These are phyloP conservation scores for Urocynchramus pylzowi DNA, from an alignment of 2,113 vertebrate genomes.

Conservation along the genomic window DNA sequence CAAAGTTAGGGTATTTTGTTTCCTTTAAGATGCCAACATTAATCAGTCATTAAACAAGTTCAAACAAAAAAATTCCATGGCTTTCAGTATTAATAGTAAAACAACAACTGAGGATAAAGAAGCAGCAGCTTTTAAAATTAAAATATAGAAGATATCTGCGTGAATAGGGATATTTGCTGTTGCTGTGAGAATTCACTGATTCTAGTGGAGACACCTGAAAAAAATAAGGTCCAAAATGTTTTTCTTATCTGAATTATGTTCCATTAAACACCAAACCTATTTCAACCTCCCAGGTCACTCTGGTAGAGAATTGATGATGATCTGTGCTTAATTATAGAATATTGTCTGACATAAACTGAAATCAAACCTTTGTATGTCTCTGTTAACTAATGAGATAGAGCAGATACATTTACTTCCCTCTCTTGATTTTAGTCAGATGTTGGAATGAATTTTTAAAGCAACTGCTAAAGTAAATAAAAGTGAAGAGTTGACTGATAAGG, in stretches of 20 bases:
- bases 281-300: conserved; percentile 59
- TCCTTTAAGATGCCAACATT: neutral
- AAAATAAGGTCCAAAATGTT: neutral
- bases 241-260: conserved; percentile 36
- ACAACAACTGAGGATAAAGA: neutral
- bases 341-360: conserved; percentile 75
- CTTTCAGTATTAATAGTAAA: neutral
- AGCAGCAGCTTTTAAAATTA: neutral
- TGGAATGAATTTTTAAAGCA: conserved; percentile 60
- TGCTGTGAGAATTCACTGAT: neutral
- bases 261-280: conserved; percentile 58
- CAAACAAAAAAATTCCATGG: neutral
- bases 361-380: conserved; percentile 76
- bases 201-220: neutral
- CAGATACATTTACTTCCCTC: conserved; percentile 54
- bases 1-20: conserved; percentile 17
- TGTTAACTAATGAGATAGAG: conserved; percentile 78
- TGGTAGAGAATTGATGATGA: neutral
- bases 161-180: neutral
- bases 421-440: conserved; percentile 56
- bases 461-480: conserved; percentile 72
- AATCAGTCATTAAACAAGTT: neutral
- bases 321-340: conserved; percentile 78
- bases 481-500: conserved; percentile 70
- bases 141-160: neutral